Base-by-base conservation (phyloP, 2,888 invertebrate genomes). In the Cantharis rufa region DNA sequence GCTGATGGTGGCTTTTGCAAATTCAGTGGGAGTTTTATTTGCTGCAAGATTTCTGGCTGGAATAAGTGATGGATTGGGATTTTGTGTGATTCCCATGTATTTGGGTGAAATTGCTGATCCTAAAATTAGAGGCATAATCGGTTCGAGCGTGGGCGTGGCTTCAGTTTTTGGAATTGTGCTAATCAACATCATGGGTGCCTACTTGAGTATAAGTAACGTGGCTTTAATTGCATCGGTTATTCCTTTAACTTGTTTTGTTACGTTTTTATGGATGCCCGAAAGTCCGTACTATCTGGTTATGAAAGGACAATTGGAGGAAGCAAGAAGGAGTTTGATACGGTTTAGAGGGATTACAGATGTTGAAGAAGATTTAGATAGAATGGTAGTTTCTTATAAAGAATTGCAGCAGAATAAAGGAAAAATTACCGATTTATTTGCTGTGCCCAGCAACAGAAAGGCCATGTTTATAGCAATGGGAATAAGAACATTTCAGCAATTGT, bases 251-350 rank as follows among this genome's bases (percentile, higher is more conserved):
- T 90, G 92, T 82, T 86, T 92, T 61, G 73, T 91, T 21, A 88
- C 90, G n/a, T 91, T 92, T 85, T 86, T 90, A 62, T 91, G 91
- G 85, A 89, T 93, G 85, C 93, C 93, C 13, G 94, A 94, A 88
- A 90, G 90, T 1, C 92, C 92, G 0, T 88, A 90, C 73, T 90
- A 86, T 81, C 83, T 87, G 73, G 81, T 89, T 15, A 85, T 88
- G 73, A 86, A 84, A 48, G 85, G 85, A 10, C 82, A 85, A 10
- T 87, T 87, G 72, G 83, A 86, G 1, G 89, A 88, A 32, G 91
- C 91, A 0, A 85, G 87, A 15, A 80, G 84, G 66, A 89, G 92
- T 11, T 88, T 94, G 77, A 87, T 88, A 80, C 90, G 89, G 84
- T 86, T 94, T 71, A 89, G 93, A 76, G 90, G 90, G 63, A 89